A percentile compares a stretch with the other conserved stretches of the same genome.
Conservation (phyloP, 2,888 invertebrate species). For the Eremobia ochroleuca region DNA sequence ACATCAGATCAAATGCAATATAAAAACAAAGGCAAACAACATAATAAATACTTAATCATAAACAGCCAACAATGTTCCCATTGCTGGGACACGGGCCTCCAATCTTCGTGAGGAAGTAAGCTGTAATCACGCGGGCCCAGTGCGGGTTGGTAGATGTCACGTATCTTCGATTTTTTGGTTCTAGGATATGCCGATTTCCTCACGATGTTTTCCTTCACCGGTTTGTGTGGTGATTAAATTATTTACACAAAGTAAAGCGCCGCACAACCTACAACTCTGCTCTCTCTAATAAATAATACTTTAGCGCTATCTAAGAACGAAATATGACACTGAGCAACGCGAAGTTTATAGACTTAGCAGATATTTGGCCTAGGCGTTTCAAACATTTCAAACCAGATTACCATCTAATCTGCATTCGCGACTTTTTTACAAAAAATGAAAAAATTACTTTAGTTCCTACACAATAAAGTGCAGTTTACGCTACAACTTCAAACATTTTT, state of each 20-base stretch:
- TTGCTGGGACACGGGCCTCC: not conserved
- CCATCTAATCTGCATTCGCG: no score
- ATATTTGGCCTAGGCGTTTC: not conserved
- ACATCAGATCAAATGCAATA: no score
- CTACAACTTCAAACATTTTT: no score
- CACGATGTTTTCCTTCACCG: no score
- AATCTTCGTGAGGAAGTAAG: no score
- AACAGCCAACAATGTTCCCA: not conserved
- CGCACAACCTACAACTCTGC: no score
- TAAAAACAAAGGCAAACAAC: no score
- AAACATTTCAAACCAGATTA: not conserved
- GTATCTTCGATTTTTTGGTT: not conserved
- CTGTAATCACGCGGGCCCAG: not conserved
- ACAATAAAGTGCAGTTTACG: no score
- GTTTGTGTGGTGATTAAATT: no score
- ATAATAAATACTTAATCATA: not conserved
- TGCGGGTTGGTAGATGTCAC: not conserved
- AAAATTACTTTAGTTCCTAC: no score
- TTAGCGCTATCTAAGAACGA: not conserved
- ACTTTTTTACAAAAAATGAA: no score
- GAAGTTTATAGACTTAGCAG: not conserved
- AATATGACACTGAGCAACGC: not conserved
- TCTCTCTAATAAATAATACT: not conserved
- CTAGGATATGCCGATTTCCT: not conserved
- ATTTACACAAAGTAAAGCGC: no score